Percentiles rank a stretch among this genome's conserved stretches.
Conservation (phyloP, 2,888 invertebrate genomes). For the Luperina nickerlii region DNA sequence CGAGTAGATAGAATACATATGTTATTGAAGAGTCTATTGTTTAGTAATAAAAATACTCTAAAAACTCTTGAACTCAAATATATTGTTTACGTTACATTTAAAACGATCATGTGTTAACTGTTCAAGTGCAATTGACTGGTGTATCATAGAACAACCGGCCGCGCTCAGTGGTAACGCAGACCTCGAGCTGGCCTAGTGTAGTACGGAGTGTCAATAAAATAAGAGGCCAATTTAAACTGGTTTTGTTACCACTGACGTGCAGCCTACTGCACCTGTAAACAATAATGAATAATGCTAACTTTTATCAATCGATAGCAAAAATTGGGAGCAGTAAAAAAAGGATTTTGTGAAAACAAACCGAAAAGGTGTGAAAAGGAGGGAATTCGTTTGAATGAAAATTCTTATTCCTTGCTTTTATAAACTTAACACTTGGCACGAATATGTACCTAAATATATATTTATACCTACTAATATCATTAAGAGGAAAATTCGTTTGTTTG, state of each 20-base stretch:
- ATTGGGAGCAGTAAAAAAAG: background rate
- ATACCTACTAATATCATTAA: too few relatives aligned
- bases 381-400: background rate
- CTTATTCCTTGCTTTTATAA: background rate
- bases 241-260: background rate
- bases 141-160: background rate
- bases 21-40: conserved; percentile 15
- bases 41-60: background rate
- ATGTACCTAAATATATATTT: too few relatives aligned
- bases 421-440: background rate
- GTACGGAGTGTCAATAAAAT: background rate
- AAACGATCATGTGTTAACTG: background rate
- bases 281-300: background rate
- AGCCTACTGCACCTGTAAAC: background rate
- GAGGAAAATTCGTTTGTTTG: too few relatives aligned
- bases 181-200: background rate
- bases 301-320: background rate
- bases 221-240: background rate
- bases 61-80: background rate
- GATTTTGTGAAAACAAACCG: background rate
- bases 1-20: background rate
- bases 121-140: conserved; percentile 10
- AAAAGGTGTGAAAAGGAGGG: background rate
- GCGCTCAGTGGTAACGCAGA: background rate
- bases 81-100: conserved; percentile 5